Evolutionary conservation across 2,797 vertebrate genomes (phyloP).

Genomic region (Hylomyscus alleni): DNA sequence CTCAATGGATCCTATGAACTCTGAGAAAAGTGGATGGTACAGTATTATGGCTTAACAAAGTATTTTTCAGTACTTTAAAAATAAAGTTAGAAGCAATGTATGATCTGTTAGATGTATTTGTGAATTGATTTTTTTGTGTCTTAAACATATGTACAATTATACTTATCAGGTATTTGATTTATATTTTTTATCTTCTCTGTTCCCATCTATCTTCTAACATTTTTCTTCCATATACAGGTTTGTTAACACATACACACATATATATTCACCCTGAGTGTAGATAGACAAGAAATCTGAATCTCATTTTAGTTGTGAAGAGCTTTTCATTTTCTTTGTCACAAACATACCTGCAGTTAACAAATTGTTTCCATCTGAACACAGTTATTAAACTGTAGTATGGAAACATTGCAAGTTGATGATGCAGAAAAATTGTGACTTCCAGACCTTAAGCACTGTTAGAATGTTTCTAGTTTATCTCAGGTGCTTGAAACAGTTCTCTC

Average conservation of each 20-base stretch:
- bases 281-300: constrained; percentile 45
- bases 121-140: constrained; percentile 27
- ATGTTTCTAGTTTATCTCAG: constrained; percentile 28
- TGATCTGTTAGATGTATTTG: constrained; percentile 47
- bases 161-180: background rate
- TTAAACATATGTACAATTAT: constrained; percentile 45
- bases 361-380: constrained; percentile 46
- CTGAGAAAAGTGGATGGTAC: constrained; percentile 56
- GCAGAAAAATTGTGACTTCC: constrained; percentile 44
- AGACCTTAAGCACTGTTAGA: constrained; percentile 26
- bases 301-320: constrained; percentile 1
- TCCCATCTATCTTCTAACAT: background rate
- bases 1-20: constrained; percentile 75
- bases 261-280: background rate
- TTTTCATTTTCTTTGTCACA: constrained; percentile 39
- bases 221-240: background rate
- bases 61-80: constrained; percentile 48
- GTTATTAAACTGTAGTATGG: constrained; percentile 36
- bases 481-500: background rate
- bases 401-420: constrained; percentile 17
- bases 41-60: constrained; percentile 47
- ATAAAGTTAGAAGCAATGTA: constrained; percentile 56
- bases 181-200: background rate
- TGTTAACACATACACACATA: background rate
- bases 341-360: constrained; percentile 12